Evolutionary conservation across 2,888 invertebrate species (phyloP).

Genomic region (Aporophyla lueneburgensis): DNA sequence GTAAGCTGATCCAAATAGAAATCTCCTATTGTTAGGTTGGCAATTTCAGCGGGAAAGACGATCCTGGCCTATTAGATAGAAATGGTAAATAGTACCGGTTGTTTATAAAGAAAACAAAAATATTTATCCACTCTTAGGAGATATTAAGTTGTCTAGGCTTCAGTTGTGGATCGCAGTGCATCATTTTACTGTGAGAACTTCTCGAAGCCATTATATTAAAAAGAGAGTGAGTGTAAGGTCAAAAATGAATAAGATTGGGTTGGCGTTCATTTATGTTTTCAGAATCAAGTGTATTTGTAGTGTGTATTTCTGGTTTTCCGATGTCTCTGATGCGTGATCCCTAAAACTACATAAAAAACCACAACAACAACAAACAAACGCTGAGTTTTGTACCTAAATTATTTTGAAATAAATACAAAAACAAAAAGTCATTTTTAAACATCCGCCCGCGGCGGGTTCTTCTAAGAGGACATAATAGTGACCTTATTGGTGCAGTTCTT

Average conservation of each 20-base stretch:
- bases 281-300: background rate
- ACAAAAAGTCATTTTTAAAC: no score
- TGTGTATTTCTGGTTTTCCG: background rate
- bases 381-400: no score
- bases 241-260: background rate
- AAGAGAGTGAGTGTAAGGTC: background rate
- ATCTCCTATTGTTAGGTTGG: constrained; percentile 16
- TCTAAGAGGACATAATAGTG: no score
- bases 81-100: constrained; percentile 11
- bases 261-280: background rate
- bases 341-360: no score
- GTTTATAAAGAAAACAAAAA: constrained; percentile 10
- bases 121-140: constrained; percentile 11
- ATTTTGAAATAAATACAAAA: no score
- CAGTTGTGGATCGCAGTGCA: background rate
- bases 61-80: constrained; percentile 39
- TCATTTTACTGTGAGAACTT: background rate
- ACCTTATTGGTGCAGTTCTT: no score
- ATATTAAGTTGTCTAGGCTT: constrained; percentile 17
- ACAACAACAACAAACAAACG: no score
- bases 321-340: no score
- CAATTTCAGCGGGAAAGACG: constrained; percentile 28
- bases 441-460: no score
- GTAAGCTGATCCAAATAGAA: constrained; percentile 32
- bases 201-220: background rate